Percentiles rank a stretch among this genome's conserved stretches.
These are phyloP conservation scores for Himalopsyche anomala DNA, from an alignment of 2,888 invertebrate genomes.

Conservation along the genomic window DNA sequence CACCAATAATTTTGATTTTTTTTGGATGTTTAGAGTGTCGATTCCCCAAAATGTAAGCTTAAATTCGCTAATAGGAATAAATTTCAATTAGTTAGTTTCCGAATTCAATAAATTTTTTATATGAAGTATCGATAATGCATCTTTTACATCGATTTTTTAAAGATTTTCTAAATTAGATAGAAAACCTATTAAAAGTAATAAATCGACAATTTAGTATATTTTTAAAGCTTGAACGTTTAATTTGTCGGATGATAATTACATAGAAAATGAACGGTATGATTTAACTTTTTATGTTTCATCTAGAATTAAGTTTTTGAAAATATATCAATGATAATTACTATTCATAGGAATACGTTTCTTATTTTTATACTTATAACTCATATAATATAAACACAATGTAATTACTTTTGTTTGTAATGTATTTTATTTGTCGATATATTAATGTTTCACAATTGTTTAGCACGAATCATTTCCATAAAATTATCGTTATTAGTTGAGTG, in stretches of 20 bases:
- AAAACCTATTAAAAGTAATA: background rate
- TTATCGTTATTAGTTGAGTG: background rate
- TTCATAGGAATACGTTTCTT: slow-evolving; percentile 31
- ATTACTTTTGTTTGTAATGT: slow-evolving; percentile 1
- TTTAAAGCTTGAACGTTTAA: too few relatives aligned
- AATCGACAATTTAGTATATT: background rate
- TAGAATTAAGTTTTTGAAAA: slow-evolving; percentile 39
- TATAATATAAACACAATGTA: background rate
- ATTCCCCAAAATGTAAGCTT: background rate
- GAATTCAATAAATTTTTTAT: slow-evolving; percentile 19
- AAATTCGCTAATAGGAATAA: background rate
- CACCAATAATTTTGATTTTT: too few relatives aligned
- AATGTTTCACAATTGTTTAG: background rate
- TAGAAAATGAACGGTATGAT: background rate
- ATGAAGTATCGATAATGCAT: background rate
- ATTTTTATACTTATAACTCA: slow-evolving; percentile 39
- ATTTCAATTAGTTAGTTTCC: background rate
- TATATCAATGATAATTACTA: slow-evolving; percentile 31
- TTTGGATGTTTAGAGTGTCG: too few relatives aligned
- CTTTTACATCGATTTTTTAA: slow-evolving; percentile 31
- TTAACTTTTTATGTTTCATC: background rate
- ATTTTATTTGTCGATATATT: background rate
- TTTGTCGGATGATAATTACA: too few relatives aligned
- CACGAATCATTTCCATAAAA: background rate
- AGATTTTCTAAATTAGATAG: slow-evolving; percentile 10